Evolutionary conservation across 2,888 invertebrate species (phyloP), one percentile per base, ranked within the genome.

Genomic region (Troides helena): DNA sequence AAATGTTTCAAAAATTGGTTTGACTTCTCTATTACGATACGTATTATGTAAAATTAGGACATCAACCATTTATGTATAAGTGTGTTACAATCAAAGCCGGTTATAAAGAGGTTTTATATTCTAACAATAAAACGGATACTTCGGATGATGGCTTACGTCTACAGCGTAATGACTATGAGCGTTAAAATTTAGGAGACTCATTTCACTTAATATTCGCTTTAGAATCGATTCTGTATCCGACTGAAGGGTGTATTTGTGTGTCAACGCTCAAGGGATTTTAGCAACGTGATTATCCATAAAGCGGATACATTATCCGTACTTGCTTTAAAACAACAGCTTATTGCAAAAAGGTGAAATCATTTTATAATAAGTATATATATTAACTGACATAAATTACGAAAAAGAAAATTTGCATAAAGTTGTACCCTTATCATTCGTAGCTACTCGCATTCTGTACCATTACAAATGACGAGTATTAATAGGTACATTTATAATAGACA

Each of bases 111-210:
- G 81, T 87, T 88, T 91, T 89, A 90, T 86, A 88, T 84, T 87
- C 86, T 79, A 86, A 89, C 88, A 86, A 85, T 92, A 89, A 92
- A 92, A 89, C 80, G 85, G 86, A 86, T 86, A 85, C 86, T 86
- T 83, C 77, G 80, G 80, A 83, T 81, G 85, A 87, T 81, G 85
- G 81, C 88, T 86, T 85, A 89, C 84, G 85, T 87, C 83, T 86
- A 81, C 81, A 75, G 74, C 76, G 83, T 86, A 86, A 90, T 84
- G 85, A 85, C 88, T 86, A 85, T 81, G 83, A 80, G 84, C 87
- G 81, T 86, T 88, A 80, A 89, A 88, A 84, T 89, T 88, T 85
- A 84, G 80, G 81, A 81, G 79, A 76, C 80, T 84, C 86, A 84
- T 88, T 86, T 83, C 81, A 83, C 78, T 85, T 85, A 80, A 82